Base-by-base conservation (phyloP, 2,888 invertebrate species). In the Cephus runcator region DNA sequence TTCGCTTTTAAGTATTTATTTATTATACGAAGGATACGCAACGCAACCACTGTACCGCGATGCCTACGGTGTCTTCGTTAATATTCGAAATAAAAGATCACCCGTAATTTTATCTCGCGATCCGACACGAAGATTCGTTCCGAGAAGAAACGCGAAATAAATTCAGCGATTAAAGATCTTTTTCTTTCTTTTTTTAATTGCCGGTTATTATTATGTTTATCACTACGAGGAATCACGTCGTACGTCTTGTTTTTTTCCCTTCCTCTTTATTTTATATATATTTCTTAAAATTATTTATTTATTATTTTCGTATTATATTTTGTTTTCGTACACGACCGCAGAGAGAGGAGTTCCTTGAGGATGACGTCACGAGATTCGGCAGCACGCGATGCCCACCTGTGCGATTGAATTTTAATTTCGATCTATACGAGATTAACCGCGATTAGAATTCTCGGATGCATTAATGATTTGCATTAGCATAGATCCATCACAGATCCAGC, bases 381-480 rank as follows among this genome's bases (percentile, higher is more conserved):
- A 75, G 80, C 89, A 87, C 86, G 86, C 85, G 83, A 85, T 85
- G 88, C 79, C 89, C 89, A 90, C 90, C 89, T 90, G 89, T 88
- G 87, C 88, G 85, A 85, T 81, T 83, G 79, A 82, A 86, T 87
- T 89, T 86, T 86, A 88, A 89, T 89, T 85, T 84, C 83, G 83
- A 83, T 79, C 77, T 12, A 34, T 75, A 81, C 79, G 78, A 76
- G 81, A 85, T 85, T 87, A 82, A 81, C 82, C 79, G 79, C 85
- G 87, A 88, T 89, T 87, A 84, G 83, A 81, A 84, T 87, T 85
- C 84, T 84, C 82, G 83, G 87, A 86, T 87, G 88, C 87, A 88
- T 89, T 88, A 87, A 88, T 82, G 88, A 89, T 86, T 83, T 83
- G 81, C 85, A 90, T 90, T 91, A 89, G 87, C 91, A 91, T 91